Base-by-base conservation (phyloP, 2,888 invertebrate genomes). In the Eurytoma adleriae region DNA sequence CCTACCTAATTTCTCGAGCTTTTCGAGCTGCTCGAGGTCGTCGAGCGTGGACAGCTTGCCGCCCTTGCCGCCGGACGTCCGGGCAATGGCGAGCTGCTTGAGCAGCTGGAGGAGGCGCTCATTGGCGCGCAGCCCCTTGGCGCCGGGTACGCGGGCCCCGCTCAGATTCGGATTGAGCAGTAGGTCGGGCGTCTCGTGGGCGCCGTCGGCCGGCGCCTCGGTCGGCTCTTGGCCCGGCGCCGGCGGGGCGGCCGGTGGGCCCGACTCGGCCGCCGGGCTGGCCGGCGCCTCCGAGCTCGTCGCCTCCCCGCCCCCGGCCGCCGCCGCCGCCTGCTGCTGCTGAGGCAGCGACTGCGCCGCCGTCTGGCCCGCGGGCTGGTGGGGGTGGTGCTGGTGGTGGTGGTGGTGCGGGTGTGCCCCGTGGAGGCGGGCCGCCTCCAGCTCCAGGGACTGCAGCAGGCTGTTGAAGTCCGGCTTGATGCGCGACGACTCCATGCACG, bases 271-370 rank as follows among this genome's bases (percentile, higher is more conserved):
- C 56, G 48, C 69, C 54, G 50, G 77, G 27, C 76, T 40, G 57
- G 64, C 70, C 77, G 59, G 40, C 67, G 66, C 54, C 69, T 24
- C 24, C 67, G 64, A 62, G 24, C 20, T 50, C 56, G 57, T 50
- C 4, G 61, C 40, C 77, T 59, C 50, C 48, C 40, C 52, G 56
- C n/a, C 66, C 12, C 24, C 20, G 12, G 18, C 40, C 57, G 27
- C 24, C 56, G 71, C 1, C 1, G 96, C 91, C 96, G 2, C n/a
- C n/a, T 48, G 78, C 1, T 61, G 70, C 14, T 79, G 75, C 18
- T 79, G 72, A 20, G 52, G 71, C 10, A 62, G 75, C 3, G 97
- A 97, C 90, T 96, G 96, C 91, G 20, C 14, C 13, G 52, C 24
- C 57, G 27, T 27, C 56, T 66, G 4, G 0, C 96, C 91, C 96